Evolutionary conservation across 2,797 vertebrate species (phyloP), one percentile per base, ranked within the genome.

Genomic region (Balearica regulorum): DNA sequence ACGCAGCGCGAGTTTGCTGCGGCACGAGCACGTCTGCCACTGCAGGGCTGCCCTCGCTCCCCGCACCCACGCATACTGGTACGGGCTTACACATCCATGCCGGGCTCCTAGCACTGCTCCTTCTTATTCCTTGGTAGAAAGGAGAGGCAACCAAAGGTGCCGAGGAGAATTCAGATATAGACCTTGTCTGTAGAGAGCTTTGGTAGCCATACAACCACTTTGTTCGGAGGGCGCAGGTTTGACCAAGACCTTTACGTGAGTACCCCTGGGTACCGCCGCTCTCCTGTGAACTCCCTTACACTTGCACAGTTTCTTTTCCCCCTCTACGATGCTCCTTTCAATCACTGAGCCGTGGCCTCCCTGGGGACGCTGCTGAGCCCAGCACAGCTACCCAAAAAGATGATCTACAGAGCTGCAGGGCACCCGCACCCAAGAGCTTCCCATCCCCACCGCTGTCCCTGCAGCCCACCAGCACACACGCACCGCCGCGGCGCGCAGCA

Each of bases 61-160:
- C 57, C 1, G 2, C 8, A 0, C 33, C 35, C n/a, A 33, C 0
- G 0, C 35, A 44, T 33, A 16, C 29, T 26, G 44, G 5, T 54
- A 5, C 0, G 5, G 57, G 37, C 41, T 72, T 53, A 48, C 9
- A 13, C 57, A 55, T 14, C 18, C 43, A 19, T 0, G 0, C 29
- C 1, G 1, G 31, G 41, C 25, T 41, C 24, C 62, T 4, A 18
- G 29, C 53, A n/a, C 39, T 4, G 58, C 51, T 79, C 31, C 37
- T 60, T 57, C 51, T 79, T 53, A 51, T 58, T 48, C 41, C 62
- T 41, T 39, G 41, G 43, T 51, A 66, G 68, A 64, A 58, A 9
- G 33, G 31, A 64, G 72, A 60, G 79, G 35, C 44, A 83, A 41
- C 29, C 53, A 68, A 91, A 84, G 53, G 29, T 22, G 69, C 61